Percentiles rank a stretch among this genome's conserved stretches.
phyloP scores from a whole-genome alignment of 2,113 vertebrate species.

The Peucedramus taeniatus region DNA sequence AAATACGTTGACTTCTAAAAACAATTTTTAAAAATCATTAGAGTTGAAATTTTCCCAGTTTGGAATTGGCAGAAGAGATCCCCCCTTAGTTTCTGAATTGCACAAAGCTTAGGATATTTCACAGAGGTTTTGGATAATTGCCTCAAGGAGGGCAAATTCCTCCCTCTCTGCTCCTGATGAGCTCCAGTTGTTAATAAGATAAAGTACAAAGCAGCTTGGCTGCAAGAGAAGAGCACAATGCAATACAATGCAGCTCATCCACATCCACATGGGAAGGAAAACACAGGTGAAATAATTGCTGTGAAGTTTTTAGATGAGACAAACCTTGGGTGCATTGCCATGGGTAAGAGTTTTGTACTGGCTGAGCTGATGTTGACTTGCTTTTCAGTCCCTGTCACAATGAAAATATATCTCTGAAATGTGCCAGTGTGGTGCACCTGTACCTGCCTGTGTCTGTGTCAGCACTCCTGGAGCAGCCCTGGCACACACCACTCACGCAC shows the following conservation, averaged over 20 bases:
- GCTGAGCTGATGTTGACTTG: not conserved
- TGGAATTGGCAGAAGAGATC: not conserved
- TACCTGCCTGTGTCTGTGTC: not conserved
- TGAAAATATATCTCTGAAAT: not conserved
- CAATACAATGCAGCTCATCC: not conserved
- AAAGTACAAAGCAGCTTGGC: not conserved
- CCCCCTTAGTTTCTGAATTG: not conserved
- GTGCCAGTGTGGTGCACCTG: not conserved
- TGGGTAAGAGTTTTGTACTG: not conserved
- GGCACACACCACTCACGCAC: too few relatives aligned
- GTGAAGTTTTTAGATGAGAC: not conserved
- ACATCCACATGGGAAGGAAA: not conserved
- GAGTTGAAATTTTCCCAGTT: not conserved
- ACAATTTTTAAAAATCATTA: not conserved
- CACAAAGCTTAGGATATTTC: not conserved
- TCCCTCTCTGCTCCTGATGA: not conserved
- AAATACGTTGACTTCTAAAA: not conserved
- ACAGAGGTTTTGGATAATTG: not conserved
- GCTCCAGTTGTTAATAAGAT: not conserved
- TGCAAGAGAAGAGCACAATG: not conserved
- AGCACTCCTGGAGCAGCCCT: not conserved
- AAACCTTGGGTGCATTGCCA: not conserved
- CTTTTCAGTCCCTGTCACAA: not conserved
- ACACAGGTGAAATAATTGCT: not conserved
- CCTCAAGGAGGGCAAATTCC: not conserved